phyloP scores from a whole-genome alignment of 2,113 vertebrate species.

The Ivindomyrus marchei region DNA sequence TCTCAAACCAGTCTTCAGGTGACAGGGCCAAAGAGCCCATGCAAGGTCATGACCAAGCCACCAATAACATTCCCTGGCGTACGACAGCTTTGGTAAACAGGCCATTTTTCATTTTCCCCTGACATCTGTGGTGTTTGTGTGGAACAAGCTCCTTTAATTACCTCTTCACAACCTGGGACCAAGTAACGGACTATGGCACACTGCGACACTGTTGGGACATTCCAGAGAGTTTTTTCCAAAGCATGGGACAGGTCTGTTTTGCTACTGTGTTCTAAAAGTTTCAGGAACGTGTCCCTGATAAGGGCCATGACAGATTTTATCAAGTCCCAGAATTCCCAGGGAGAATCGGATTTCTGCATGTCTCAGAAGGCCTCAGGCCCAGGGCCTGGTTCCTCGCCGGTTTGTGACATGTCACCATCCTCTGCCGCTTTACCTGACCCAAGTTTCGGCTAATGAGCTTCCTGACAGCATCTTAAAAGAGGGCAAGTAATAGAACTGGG shows the following conservation, averaged over 20 bases:
- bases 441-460: background rate
- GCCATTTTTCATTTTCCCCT: background rate
- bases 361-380: background rate
- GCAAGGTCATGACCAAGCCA: background rate
- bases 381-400: background rate
- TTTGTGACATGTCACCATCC: background rate
- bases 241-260: background rate
- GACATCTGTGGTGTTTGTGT: background rate
- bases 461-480: background rate
- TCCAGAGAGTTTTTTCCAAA: background rate
- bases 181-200: background rate
- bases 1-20: background rate
- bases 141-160: background rate
- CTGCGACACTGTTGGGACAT: background rate
- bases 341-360: background rate
- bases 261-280: background rate
- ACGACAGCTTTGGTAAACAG: too few relatives aligned
- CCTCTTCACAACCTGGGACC: background rate
- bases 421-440: background rate
- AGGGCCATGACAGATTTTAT: background rate
- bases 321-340: background rate
- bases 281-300: background rate
- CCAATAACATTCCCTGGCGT: background rate
- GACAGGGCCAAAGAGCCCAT: background rate
- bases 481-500: background rate